These are phyloP conservation scores for Pherbina coryleti DNA, from an alignment of 2,888 invertebrate genomes.

Conservation along the genomic window DNA sequence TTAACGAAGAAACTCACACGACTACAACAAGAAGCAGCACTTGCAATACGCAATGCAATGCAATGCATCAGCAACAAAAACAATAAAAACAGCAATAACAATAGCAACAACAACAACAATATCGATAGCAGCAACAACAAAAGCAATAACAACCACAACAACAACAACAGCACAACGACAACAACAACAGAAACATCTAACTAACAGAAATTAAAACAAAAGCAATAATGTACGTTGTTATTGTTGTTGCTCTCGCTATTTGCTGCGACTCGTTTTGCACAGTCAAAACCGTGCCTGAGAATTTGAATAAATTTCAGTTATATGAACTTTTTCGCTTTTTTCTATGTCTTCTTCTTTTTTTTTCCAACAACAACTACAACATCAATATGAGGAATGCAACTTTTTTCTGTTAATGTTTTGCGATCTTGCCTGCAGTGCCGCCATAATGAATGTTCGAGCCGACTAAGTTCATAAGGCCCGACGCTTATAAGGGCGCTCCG, in stretches of 20 bases:
- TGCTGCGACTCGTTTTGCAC: not conserved
- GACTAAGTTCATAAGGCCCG: too few relatives aligned
- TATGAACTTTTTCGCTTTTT: slow-evolving; percentile 35
- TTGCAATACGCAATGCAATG: slow-evolving; percentile 12
- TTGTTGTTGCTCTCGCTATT: not conserved
- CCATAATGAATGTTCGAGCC: too few relatives aligned
- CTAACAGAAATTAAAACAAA: slow-evolving; percentile 24
- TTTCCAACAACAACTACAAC: not conserved
- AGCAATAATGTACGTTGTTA: slow-evolving; percentile 12
- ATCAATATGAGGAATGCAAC: not conserved
- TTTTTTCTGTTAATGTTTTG: not conserved
- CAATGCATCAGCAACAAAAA: slow-evolving; percentile 40
- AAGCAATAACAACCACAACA: slow-evolving; percentile 41
- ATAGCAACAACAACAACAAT: slow-evolving; percentile 40
- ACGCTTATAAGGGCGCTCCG: too few relatives aligned
- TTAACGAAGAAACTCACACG: not conserved
- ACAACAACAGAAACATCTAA: slow-evolving; percentile 38
- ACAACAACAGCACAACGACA: slow-evolving; percentile 43
- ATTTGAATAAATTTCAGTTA: slow-evolving; percentile 42
- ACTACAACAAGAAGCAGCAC: not conserved
- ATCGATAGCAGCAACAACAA: slow-evolving; percentile 44
- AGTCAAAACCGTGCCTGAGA: slow-evolving; percentile 26
- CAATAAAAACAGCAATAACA: slow-evolving; percentile 44
- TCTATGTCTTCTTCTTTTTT: not conserved
- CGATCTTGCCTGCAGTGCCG: too few relatives aligned